Evolutionary conservation across 2,797 vertebrate species (phyloP).

Genomic region (Sebastes glaucus): DNA sequence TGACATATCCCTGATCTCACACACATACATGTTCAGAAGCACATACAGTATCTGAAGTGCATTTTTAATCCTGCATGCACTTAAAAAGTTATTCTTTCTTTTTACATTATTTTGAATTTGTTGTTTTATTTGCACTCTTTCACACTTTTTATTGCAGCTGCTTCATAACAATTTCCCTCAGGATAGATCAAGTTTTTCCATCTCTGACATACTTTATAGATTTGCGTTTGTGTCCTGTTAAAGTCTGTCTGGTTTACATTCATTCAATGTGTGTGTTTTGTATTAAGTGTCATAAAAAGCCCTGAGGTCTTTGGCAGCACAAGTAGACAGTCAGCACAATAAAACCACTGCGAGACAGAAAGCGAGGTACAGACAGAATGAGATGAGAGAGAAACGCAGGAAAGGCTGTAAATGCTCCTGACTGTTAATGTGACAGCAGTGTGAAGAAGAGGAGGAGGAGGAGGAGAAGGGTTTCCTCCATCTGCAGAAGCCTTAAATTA

Average conservation of each 20-base stretch:
- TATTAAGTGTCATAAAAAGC: background rate
- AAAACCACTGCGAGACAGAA: background rate
- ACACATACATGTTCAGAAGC: background rate
- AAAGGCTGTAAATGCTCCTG: background rate
- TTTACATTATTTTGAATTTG: too few species aligned
- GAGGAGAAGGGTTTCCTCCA: background rate
- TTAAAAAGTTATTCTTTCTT: background rate
- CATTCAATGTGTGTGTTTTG: background rate
- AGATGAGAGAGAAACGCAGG: background rate
- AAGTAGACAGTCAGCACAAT: background rate
- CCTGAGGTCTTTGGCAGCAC: background rate
- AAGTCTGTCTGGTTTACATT: background rate
- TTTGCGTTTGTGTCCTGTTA: background rate
- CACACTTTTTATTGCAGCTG: background rate
- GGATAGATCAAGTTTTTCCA: background rate
- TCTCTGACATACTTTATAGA: background rate
- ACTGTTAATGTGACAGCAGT: slow-evolving; percentile 1
- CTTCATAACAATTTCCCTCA: background rate
- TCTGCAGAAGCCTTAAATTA: slow-evolving; percentile 27
- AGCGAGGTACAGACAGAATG: background rate
- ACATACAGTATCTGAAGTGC: background rate
- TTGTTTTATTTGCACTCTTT: background rate
- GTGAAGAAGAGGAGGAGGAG: background rate
- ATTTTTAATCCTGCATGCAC: background rate
- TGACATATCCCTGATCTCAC: background rate